These are phyloP conservation scores for Drosophila neutralis DNA, from an alignment of 2,888 invertebrate genomes.

Conservation along the genomic window DNA sequence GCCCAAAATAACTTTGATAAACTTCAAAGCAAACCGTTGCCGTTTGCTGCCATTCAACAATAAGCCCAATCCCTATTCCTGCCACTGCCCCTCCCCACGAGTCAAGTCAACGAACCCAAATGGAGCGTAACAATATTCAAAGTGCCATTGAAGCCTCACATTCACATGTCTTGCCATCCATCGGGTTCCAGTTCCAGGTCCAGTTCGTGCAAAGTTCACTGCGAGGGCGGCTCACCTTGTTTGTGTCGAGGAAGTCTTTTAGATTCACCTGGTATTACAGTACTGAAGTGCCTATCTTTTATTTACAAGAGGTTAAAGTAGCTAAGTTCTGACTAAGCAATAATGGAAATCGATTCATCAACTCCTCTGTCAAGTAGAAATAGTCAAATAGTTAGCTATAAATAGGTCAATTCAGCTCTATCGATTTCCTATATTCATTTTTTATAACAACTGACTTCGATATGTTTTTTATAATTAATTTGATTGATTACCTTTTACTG, in stretches of 20 bases:
- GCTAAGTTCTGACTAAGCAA: too few species aligned
- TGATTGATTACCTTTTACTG: not conserved
- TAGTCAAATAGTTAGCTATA: not conserved
- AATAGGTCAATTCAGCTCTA: not conserved
- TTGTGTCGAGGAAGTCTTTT: not conserved
- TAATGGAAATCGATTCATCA: not conserved
- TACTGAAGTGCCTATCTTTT: not conserved
- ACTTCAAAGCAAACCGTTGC: constrained; percentile 61
- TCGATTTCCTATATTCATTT: not conserved
- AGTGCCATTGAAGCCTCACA: constrained; percentile 74
- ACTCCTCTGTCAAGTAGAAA: not conserved
- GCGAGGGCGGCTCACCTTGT: constrained; percentile 50
- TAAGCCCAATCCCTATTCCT: not conserved
- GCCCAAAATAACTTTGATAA: constrained; percentile 73
- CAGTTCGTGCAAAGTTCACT: constrained; percentile 68
- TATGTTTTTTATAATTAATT: not conserved
- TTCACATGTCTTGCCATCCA: constrained; percentile 62
- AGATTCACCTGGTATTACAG: too few species aligned
- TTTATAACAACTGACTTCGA: not conserved
- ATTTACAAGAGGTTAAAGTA: not conserved
- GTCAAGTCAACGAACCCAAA: constrained; percentile 76
- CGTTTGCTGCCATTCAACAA: constrained; percentile 3
- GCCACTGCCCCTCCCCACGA: constrained; percentile 33
- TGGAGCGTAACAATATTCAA: constrained; percentile 77
- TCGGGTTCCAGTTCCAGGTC: constrained; percentile 31